Conservation (phyloP, 2,888 invertebrate species). For the Thymelicus sylvestris region DNA sequence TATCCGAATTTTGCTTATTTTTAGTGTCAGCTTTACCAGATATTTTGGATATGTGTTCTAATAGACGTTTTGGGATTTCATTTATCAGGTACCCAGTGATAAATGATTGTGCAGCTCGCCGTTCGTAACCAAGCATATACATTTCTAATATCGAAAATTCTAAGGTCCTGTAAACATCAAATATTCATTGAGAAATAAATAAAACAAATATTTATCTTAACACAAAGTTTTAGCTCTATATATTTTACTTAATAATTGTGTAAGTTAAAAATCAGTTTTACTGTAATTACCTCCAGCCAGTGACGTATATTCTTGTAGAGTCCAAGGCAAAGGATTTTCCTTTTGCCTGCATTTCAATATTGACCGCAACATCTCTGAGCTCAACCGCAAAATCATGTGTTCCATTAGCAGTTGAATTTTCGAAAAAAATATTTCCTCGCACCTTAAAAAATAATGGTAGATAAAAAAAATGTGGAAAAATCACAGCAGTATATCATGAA, state of each 20-base stretch:
- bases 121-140: conserved; percentile 32
- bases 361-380: conserved; percentile 55
- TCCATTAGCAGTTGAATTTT: conserved; percentile 38
- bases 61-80: conserved; percentile 51
- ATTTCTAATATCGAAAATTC: conserved; percentile 45
- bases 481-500: too few species aligned
- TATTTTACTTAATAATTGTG: too few species aligned
- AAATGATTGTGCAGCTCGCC: conserved; percentile 41
- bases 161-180: conserved; percentile 42
- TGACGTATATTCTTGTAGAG: conserved; percentile 37
- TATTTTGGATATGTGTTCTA: conserved; percentile 39
- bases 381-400: conserved; percentile 54
- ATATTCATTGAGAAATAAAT: neutral
- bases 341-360: conserved; percentile 45
- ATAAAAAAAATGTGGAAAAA: too few species aligned
- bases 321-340: neutral
- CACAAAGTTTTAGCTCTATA: too few species aligned
- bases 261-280: too few species aligned
- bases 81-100: conserved; percentile 47
- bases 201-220: too few species aligned
- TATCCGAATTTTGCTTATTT: too few species aligned
- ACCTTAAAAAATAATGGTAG: conserved; percentile 40
- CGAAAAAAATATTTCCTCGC: conserved; percentile 43
- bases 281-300: conserved; percentile 56
- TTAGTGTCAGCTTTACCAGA: conserved; percentile 16